Evolutionary conservation across 2,888 invertebrate genomes (phyloP), one percentile per base, ranked within the genome.

Genomic region (Nysson spinosus): DNA sequence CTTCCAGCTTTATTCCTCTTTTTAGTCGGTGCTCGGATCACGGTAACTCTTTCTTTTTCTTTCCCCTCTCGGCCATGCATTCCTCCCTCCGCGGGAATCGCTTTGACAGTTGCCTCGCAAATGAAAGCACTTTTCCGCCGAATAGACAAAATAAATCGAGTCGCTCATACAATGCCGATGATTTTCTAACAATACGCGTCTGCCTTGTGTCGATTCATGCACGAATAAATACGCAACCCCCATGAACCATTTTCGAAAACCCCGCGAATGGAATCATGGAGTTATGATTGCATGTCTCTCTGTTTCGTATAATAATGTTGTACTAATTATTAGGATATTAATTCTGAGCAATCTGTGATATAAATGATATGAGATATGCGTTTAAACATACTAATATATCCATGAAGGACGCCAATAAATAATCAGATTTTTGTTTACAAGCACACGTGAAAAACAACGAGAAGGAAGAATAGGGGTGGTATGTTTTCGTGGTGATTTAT

Each of bases 61-160:
- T 30, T 39, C 12, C 16, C 17, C 26, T 12, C 1, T 17, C 20
- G 32, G 11, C 39, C 28, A 28, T 16, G 9, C 28, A 6, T 22
- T 22, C 16, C 9, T 11, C 49, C 58, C 57, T 26, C 42, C 17
- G 42, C 49, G 67, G 42, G 35, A 47, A 49, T 44, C 63, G 61
- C 60, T 73, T 57, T 65, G 66, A 69, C 69, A 61, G 72, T 73
- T 55, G 66, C 62, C 62, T 55, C 64, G 62, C 68, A 82, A 79
- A 78, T 73, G 74, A 78, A 77, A 78, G 75, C 78, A 79, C 77
- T 79, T 81, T 78, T 77, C 74, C 73, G 70, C 69, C 69, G 74
- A 82, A 74, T 77, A 72, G 81, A 79, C 75, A 74, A 81, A 82
- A 81, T 81, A 79, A 82, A 82, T 80, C 78, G 78, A 75, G 64